Evolutionary conservation across 2,888 invertebrate genomes (phyloP).

Genomic region (Deroplatys truncata): DNA sequence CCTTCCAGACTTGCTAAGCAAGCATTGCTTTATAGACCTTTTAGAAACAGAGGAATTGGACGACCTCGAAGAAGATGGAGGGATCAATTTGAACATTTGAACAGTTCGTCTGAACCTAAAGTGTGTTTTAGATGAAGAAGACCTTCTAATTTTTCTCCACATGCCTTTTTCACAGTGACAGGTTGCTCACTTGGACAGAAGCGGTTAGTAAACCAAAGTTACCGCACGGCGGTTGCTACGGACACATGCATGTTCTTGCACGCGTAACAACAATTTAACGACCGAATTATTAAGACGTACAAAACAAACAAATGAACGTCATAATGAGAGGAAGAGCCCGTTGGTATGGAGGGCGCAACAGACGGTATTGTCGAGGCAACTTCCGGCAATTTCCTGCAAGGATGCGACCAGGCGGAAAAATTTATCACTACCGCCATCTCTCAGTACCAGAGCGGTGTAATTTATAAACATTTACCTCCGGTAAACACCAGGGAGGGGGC

Average conservation of each 20-base stretch:
- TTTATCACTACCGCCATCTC: neutral
- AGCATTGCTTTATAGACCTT: too few species aligned
- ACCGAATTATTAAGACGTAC: neutral
- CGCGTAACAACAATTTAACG: neutral
- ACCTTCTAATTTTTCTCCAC: too few species aligned
- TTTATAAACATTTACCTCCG: neutral
- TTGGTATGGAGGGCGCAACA: neutral
- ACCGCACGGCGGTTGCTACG: too few species aligned
- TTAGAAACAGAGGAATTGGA: too few species aligned
- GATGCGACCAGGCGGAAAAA: neutral
- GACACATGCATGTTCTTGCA: neutral
- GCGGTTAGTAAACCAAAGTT: too few species aligned
- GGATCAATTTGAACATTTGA: too few species aligned
- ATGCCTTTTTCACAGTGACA: too few species aligned
- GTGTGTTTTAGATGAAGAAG: too few species aligned
- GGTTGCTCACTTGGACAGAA: too few species aligned
- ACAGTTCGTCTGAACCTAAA: too few species aligned
- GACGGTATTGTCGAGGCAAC: neutral
- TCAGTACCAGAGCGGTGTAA: neutral
- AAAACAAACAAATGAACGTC: neutral
- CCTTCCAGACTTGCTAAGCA: too few species aligned
- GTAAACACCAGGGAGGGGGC: neutral
- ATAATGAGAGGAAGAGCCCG: neutral
- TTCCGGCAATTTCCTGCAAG: conserved; percentile 6
- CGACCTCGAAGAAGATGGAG: too few species aligned